These are phyloP conservation scores for Theristicus caerulescens DNA, from an alignment of 2,113 vertebrate species.

Conservation along the genomic window DNA sequence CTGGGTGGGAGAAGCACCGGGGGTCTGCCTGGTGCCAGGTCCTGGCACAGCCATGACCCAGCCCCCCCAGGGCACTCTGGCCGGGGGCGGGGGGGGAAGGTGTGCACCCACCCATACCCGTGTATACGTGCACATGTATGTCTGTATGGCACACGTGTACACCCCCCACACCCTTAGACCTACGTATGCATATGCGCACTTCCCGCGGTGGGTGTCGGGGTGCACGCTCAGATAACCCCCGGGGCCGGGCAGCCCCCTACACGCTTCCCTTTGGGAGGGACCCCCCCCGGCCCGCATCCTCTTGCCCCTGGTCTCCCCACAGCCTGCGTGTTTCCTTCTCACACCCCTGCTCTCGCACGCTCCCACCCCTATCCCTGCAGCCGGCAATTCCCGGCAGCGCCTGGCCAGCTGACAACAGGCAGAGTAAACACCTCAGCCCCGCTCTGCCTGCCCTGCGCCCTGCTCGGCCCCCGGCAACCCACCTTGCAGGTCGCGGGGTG, in stretches of 20 bases:
- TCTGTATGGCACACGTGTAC: rapidly evolving
- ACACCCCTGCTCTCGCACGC: not conserved
- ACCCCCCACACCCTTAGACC: not conserved
- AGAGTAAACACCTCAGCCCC: not conserved
- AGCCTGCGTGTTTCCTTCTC: not conserved
- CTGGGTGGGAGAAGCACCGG: not conserved
- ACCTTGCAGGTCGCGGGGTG: not conserved
- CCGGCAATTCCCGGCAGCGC: not conserved
- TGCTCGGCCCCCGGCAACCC: not conserved
- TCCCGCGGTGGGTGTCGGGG: rapidly evolving
- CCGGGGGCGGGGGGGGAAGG: rapidly evolving
- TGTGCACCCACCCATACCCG: not conserved
- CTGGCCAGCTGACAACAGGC: slow-evolving; percentile 15
- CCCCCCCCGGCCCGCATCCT: not conserved
- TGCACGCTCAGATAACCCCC: rapidly evolving
- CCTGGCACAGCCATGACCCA: not conserved
- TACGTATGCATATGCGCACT: rapidly evolving
- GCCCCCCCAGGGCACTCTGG: not conserved
- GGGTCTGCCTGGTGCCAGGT: not conserved
- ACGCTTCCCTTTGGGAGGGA: not conserved
- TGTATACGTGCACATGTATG: rapidly evolving
- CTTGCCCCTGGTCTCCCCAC: not conserved
- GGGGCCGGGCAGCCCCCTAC: not conserved
- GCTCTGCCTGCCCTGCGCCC: not conserved
- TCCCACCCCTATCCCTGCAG: not conserved